Percentiles rank a stretch among this genome's conserved stretches.
These are phyloP conservation scores for Patiria miniata DNA, from an alignment of 35 echinoderm and acorn worm genomes.

Conservation along the genomic window DNA sequence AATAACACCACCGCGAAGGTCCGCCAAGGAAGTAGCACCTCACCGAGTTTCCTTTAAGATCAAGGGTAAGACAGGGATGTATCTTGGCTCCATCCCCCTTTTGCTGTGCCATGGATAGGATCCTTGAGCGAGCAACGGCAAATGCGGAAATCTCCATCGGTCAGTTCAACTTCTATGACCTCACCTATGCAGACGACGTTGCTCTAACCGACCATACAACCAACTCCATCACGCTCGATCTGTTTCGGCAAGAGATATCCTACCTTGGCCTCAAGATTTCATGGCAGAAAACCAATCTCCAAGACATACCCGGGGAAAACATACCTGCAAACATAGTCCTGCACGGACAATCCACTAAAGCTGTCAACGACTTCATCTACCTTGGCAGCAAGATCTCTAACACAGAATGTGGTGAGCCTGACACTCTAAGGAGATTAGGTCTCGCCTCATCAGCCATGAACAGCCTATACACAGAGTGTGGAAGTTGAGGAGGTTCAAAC, in stretches of 20 bases:
- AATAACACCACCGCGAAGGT: background rate
- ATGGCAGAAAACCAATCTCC: slow-evolving; percentile 16
- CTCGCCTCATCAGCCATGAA: slow-evolving; percentile 2
- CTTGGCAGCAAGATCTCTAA: slow-evolving; percentile 1
- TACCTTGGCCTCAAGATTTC: background rate
- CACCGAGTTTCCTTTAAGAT: background rate
- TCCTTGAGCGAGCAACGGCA: background rate
- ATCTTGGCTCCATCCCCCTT: background rate
- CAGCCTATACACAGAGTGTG: background rate
- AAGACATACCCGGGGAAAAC: background rate
- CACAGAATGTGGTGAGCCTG: background rate
- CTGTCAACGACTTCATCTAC: background rate
- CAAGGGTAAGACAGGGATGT: slow-evolving; percentile 11
- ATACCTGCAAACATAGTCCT: background rate
- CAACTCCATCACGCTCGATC: background rate
- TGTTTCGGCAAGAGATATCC: slow-evolving; percentile 5
- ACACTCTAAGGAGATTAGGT: background rate
- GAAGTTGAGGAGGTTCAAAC: background rate
- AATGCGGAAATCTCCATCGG: background rate
- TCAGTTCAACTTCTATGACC: background rate
- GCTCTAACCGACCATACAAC: background rate
- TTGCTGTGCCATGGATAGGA: background rate
- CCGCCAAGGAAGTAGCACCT: background rate
- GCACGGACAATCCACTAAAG: background rate
- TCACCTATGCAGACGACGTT: background rate